Percentiles rank a stretch among this genome's conserved stretches.
Evolutionary conservation across 2,113 vertebrate species (phyloP).

Genomic region (Pterocles orientalis): DNA sequence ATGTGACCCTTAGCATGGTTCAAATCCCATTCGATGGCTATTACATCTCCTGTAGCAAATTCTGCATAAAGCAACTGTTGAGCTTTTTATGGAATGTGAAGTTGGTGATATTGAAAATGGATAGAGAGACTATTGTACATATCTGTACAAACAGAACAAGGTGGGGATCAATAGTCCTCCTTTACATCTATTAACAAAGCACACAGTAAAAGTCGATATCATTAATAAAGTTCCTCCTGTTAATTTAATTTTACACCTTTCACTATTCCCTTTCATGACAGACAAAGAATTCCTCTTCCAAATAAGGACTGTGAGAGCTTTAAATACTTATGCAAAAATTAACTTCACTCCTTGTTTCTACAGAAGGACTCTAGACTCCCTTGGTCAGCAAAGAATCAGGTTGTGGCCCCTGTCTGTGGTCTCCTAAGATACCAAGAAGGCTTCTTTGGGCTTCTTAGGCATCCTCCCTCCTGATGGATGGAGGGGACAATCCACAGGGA

Average conservation of each 20-base stretch:
- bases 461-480: no score
- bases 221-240: neutral
- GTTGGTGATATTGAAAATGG: neutral
- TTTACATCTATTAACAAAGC: neutral
- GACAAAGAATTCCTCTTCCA: neutral
- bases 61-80: neutral
- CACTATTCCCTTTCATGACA: neutral
- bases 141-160: neutral
- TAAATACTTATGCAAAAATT: neutral
- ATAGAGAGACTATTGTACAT: neutral
- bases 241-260: neutral
- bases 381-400: no score
- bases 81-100: neutral
- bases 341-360: neutral
- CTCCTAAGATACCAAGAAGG: no score
- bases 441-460: no score
- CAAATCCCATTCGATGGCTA: neutral
- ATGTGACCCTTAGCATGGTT: neutral
- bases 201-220: neutral
- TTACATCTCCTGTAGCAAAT: neutral
- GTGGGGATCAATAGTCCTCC: neutral
- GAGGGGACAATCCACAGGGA: no score
- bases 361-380: neutral
- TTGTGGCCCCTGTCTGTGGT: no score
- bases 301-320: neutral